phyloP scores from a whole-genome alignment of 2,113 vertebrate genomes.

The Machaerirhynchus nigripectus region DNA sequence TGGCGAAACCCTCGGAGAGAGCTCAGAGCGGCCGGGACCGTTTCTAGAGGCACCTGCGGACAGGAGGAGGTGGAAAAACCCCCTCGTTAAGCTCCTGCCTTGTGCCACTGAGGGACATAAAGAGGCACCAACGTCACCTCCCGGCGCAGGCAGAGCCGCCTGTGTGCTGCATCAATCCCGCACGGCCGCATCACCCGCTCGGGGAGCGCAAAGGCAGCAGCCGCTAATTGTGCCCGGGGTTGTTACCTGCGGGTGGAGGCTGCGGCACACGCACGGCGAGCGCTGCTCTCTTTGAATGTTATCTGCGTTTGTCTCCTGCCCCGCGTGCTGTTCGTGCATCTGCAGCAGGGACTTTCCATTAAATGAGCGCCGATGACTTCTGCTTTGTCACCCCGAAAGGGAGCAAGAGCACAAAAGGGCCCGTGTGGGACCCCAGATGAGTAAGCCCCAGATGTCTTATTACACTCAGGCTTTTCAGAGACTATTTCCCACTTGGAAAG shows the following conservation, averaged over 20 bases:
- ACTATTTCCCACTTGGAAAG: background rate
- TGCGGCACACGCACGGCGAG: background rate
- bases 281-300: background rate
- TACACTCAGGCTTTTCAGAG: constrained; percentile 4
- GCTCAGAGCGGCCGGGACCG: background rate
- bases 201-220: constrained; percentile 9
- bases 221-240: background rate
- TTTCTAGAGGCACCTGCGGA: background rate
- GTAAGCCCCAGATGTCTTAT: constrained; percentile 6
- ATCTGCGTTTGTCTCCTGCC: background rate
- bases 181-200: constrained; percentile 46
- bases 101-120: background rate
- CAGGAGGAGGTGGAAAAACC: constrained; percentile 1
- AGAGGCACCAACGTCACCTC: constrained; percentile 17
- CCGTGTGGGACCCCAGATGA: background rate
- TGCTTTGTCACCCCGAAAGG: background rate
- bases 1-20: background rate
- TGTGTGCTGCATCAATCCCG: constrained; percentile 49
- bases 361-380: background rate
- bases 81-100: constrained; percentile 25
- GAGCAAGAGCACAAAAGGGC: background rate
- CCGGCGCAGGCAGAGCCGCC: background rate
- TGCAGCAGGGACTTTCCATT: background rate
- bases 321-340: background rate
- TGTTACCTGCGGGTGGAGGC: background rate